Percentiles rank a stretch among this genome's conserved stretches.
These are phyloP conservation scores for Cepaea hortensis DNA, from an alignment of 2,888 invertebrate genomes.

Conservation along the genomic window DNA sequence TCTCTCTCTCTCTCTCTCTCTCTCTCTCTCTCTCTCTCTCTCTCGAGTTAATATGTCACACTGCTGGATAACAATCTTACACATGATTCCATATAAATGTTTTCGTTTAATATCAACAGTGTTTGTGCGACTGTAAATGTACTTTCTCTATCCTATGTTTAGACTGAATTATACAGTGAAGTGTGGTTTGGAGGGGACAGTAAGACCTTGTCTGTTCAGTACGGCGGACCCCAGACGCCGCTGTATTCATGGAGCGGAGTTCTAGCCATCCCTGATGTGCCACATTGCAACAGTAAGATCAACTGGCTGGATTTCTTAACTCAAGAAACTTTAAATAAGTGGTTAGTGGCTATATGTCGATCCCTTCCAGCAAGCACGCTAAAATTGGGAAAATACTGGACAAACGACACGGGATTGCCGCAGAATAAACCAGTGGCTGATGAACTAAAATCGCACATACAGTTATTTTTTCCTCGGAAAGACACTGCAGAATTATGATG, in stretches of 20 bases:
- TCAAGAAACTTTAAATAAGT: conserved; percentile 6
- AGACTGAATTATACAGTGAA: conserved; percentile 16
- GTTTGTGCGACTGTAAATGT: background rate
- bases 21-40: background rate
- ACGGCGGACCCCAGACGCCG: background rate
- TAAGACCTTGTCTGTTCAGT: background rate
- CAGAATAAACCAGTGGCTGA: background rate
- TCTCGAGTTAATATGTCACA: background rate
- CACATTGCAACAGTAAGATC: conserved; percentile 21
- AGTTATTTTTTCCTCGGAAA: conserved; percentile 3
- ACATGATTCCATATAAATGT: background rate
- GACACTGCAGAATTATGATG: background rate
- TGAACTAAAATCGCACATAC: conserved; percentile 10
- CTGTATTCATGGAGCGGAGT: background rate
- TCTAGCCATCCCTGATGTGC: conserved; percentile 21
- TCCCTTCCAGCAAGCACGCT: background rate
- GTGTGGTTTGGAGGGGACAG: conserved; percentile 6
- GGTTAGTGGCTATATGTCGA: conserved; percentile 30
- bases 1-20: too few species aligned
- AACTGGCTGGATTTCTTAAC: conserved; percentile 22
- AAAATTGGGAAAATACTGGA: background rate
- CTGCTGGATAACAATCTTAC: background rate
- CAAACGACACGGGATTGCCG: background rate
- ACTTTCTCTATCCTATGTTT: background rate
- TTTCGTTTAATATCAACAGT: background rate